Percentiles rank a stretch among this genome's conserved stretches.
phyloP scores from a whole-genome alignment of 2,888 invertebrate genomes.

The Vesta saturnalis region DNA sequence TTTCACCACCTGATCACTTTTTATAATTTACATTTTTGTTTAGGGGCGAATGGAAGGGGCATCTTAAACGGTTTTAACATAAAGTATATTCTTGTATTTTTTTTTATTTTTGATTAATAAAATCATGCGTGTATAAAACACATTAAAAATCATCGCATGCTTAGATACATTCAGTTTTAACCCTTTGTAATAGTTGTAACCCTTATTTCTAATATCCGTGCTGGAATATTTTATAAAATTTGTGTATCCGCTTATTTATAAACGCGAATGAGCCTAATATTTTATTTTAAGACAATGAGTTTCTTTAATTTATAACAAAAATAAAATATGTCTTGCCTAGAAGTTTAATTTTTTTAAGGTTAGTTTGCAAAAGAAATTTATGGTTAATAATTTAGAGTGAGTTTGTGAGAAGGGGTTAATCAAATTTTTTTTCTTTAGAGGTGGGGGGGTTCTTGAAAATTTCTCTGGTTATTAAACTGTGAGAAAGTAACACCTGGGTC shows the following conservation, averaged over 20 bases:
- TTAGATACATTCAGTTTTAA: constrained; percentile 53
- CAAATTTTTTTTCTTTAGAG: not conserved
- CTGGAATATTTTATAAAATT: constrained; percentile 15
- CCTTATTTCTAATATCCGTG: constrained; percentile 37
- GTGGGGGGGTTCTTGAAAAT: constrained; percentile 13
- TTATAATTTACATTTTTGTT: not conserved
- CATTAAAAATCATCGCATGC: constrained; percentile 61
- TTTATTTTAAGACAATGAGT: constrained; percentile 53
- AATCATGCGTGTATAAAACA: constrained; percentile 60
- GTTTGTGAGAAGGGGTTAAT: not conserved
- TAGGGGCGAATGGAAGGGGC: not conserved
- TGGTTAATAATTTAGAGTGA: constrained; percentile 13
- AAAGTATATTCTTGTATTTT: constrained; percentile 44
- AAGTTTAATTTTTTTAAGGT: constrained; percentile 21
- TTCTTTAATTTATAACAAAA: constrained; percentile 55
- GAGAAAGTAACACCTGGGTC: constrained; percentile 41
- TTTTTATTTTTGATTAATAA: constrained; percentile 57
- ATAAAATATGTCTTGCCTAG: constrained; percentile 46
- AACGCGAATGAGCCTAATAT: constrained; percentile 32
- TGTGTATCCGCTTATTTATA: constrained; percentile 25
- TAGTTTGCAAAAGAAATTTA: constrained; percentile 9
- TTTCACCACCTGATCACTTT: constrained; percentile 40
- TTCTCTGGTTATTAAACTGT: constrained; percentile 31
- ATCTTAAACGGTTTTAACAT: constrained; percentile 34
- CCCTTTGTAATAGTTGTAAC: constrained; percentile 45